Evolutionary conservation across 1,140 invertebrate genomes (phyloP).

Genomic region (Magallana angulata): DNA sequence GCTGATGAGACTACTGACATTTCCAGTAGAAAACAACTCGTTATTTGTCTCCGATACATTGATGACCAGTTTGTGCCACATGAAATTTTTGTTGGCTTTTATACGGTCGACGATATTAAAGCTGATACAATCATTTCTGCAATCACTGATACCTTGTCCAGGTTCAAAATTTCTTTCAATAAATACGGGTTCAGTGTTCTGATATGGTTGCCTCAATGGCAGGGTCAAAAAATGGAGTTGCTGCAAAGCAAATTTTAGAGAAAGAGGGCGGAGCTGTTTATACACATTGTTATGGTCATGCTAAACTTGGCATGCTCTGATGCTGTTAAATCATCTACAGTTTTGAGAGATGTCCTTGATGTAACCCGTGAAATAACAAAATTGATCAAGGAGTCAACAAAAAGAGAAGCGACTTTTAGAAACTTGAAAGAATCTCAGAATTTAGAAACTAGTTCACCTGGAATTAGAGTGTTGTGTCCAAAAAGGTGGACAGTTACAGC

Average conservation of each 20-base stretch:
- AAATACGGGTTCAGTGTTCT: constrained; percentile 41
- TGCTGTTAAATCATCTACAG: not conserved
- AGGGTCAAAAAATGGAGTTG: too few relatives aligned
- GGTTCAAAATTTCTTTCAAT: not conserved
- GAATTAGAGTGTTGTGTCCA: constrained; percentile 37
- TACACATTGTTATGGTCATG: constrained; percentile 39
- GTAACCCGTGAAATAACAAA: constrained; percentile 41
- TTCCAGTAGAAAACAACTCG: constrained; percentile 37
- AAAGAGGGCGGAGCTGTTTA: not conserved
- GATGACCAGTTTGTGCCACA: constrained; percentile 26
- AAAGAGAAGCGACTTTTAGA: not conserved
- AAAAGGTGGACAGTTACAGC: constrained; percentile 47
- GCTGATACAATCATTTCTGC: constrained; percentile 23
- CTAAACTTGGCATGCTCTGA: constrained; percentile 27
- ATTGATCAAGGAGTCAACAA: constrained; percentile 37
- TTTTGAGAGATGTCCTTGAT: not conserved
- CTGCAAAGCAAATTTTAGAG: constrained; percentile 21
- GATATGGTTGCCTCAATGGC: constrained; percentile 32
- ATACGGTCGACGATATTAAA: constrained; percentile 25
- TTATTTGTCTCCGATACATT: constrained; percentile 35
- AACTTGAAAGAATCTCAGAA: not conserved
- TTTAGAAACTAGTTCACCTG: not conserved
- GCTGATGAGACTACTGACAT: not conserved
- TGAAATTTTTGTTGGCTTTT: constrained; percentile 24
- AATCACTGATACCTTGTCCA: constrained; percentile 24